phyloP scores from a whole-genome alignment of 2,797 vertebrate genomes.

The Phoxinus dragarum region DNA sequence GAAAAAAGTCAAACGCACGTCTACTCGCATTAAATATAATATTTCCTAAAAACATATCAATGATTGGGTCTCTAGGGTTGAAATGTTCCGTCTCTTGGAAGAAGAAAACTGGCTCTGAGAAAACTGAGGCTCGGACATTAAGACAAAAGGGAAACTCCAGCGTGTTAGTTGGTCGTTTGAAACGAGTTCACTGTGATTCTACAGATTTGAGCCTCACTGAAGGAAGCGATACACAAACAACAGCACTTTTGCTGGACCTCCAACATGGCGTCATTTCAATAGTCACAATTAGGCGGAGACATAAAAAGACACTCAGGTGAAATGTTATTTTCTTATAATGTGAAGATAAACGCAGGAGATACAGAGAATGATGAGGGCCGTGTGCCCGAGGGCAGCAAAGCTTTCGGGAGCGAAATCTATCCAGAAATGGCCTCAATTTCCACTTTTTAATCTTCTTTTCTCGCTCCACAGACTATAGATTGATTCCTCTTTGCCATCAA shows the following conservation, averaged over 20 bases:
- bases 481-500: conserved; percentile 58
- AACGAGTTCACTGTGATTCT: background rate
- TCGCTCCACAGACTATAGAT: conserved; percentile 51
- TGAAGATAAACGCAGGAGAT: conserved; percentile 40
- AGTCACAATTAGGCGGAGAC: background rate
- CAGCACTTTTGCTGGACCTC: background rate
- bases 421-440: conserved; percentile 56
- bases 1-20: background rate
- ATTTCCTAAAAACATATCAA: no score
- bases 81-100: background rate
- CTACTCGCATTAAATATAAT: no score
- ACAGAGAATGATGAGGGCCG: background rate
- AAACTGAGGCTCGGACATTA: background rate
- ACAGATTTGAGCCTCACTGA: conserved; percentile 5
- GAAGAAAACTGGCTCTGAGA: background rate
- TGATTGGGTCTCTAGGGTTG: no score
- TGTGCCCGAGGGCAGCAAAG: conserved; percentile 28
- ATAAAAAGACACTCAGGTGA: conserved; percentile 32
- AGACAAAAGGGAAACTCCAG: conserved; percentile 3
- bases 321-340: conserved; percentile 37
- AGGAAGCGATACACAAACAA: background rate
- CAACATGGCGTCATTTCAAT: background rate
- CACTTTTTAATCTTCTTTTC: conserved; percentile 56
- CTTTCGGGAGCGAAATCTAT: conserved; percentile 45
- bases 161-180: conserved; percentile 3